Percentiles rank a stretch among this genome's conserved stretches.
Conservation (phyloP, 2,797 vertebrate genomes). For the Huso huso region DNA sequence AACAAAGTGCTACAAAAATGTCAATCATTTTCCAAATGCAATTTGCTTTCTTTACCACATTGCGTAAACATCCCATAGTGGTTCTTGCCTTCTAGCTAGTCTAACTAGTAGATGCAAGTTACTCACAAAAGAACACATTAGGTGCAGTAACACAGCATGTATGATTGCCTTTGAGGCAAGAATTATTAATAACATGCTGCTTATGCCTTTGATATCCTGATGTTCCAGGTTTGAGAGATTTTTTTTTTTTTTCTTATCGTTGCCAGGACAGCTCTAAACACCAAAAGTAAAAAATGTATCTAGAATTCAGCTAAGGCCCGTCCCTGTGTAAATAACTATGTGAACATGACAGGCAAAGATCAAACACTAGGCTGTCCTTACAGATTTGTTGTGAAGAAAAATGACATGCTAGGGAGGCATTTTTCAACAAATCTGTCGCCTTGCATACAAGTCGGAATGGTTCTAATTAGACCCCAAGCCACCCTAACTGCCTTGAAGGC, state of each 20-base stretch:
- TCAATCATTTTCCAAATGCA: slow-evolving; percentile 27
- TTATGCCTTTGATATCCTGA: no score
- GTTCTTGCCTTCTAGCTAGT: slow-evolving; percentile 35
- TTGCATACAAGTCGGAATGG: slow-evolving; percentile 29
- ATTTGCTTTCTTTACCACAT: slow-evolving; percentile 26
- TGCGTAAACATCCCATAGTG: slow-evolving; percentile 32
- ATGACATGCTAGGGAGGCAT: no score
- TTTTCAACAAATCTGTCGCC: no score
- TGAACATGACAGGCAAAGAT: no score
- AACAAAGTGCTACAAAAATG: slow-evolving; percentile 3
- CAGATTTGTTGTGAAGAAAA: no score
- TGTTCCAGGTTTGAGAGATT: background rate
- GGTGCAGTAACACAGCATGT: slow-evolving; percentile 39
- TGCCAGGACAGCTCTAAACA: no score
- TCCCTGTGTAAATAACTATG: no score
- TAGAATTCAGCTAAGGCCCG: background rate
- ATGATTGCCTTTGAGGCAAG: slow-evolving; percentile 50
- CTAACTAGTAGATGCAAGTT: slow-evolving; percentile 40
- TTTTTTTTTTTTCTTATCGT: background rate
- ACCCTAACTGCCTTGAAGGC: slow-evolving; percentile 28
- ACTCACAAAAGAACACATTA: slow-evolving; percentile 27
- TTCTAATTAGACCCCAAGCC: slow-evolving; percentile 40
- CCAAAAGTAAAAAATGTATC: background rate
- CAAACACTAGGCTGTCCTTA: no score
- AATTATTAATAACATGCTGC: slow-evolving; percentile 15